A percentile compares a stretch with the other conserved stretches of the same genome.
Conservation (phyloP, 2,797 vertebrate genomes). For the Cuculus canorus region DNA sequence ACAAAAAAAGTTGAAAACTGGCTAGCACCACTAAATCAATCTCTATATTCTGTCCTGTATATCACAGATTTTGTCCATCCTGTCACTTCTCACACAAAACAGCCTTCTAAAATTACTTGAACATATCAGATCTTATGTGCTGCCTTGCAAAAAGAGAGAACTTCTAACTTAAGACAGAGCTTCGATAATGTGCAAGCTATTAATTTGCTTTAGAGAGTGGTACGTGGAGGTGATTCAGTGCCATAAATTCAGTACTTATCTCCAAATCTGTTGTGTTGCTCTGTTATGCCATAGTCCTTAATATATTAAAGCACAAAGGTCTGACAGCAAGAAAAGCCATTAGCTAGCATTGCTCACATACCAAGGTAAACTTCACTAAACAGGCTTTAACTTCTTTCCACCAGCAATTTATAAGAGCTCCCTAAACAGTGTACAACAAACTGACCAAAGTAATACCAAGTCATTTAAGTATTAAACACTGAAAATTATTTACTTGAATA, state of each 20-base stretch:
- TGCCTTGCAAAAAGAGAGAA: background rate
- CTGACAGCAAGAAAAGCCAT: background rate
- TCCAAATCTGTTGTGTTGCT: background rate
- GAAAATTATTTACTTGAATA: conserved; percentile 87
- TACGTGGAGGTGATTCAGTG: background rate
- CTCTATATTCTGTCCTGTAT: background rate
- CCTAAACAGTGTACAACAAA: background rate
- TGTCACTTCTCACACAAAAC: background rate
- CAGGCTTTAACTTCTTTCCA: background rate
- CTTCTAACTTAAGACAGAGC: background rate
- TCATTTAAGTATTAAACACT: background rate
- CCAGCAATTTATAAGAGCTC: background rate
- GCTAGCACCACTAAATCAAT: background rate
- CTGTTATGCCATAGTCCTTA: background rate
- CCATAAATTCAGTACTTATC: background rate
- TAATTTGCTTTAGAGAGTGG: background rate
- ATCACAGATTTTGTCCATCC: background rate
- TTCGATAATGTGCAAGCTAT: background rate
- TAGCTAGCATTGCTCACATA: background rate
- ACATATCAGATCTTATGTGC: background rate
- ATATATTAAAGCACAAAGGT: background rate
- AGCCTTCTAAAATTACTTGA: background rate
- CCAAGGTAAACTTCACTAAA: background rate
- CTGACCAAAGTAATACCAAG: background rate
- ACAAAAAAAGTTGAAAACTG: background rate